Evolutionary conservation across 92 coral and sea anemone genomes (phyloP).

Genomic region (Porites rus): DNA sequence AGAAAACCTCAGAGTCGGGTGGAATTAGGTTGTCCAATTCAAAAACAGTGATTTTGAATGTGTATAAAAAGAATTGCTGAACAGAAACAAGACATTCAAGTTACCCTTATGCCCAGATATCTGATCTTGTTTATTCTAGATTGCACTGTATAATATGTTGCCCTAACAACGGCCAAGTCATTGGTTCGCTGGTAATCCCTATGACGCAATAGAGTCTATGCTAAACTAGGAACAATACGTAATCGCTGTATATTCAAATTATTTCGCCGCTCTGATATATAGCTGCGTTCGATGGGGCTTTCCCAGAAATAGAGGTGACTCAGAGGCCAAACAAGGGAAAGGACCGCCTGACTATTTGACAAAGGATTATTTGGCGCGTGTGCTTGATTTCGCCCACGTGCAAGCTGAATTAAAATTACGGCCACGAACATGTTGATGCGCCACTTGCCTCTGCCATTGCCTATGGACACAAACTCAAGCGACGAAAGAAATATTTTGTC

Average conservation of each 20-base stretch:
- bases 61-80: too few species aligned
- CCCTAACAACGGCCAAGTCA: not conserved
- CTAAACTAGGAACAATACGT: not conserved
- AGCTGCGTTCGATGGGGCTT: conserved; percentile 53
- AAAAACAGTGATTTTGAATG: too few species aligned
- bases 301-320: conserved; percentile 78
- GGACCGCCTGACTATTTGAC: conserved; percentile 1
- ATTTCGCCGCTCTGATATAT: conserved; percentile 34
- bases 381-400: conserved; percentile 48
- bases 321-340: conserved; percentile 24
- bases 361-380: conserved; percentile 34
- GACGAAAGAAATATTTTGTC: conserved; percentile 34
- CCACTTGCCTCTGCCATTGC: conserved; percentile 35
- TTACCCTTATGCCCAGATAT: not conserved
- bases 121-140: not conserved
- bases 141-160: not conserved
- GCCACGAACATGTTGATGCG: conserved; percentile 27
- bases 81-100: not conserved
- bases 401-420: conserved; percentile 1
- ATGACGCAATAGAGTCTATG: conserved; percentile 16
- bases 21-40: too few species aligned
- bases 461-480: conserved; percentile 51
- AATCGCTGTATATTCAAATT: not conserved
- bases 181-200: not conserved
- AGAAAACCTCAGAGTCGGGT: not conserved